Conservation (phyloP, 2,113 vertebrate species). For the Thamnaconus septentrionalis region DNA sequence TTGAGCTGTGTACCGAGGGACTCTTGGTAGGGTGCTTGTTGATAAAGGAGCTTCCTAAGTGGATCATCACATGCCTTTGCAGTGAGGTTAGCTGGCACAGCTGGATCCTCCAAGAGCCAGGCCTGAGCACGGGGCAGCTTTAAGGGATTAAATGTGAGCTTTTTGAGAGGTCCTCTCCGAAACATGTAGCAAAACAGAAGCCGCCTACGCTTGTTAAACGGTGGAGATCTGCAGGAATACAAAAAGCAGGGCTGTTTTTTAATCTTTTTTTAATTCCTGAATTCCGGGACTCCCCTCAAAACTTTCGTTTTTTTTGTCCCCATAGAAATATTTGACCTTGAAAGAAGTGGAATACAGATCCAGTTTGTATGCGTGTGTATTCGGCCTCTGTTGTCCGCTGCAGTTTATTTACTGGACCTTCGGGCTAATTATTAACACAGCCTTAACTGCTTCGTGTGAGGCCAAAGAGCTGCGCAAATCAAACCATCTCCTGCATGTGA, state of each 20-base stretch:
- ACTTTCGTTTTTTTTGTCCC: conserved; percentile 11
- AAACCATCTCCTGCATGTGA: conserved; percentile 1
- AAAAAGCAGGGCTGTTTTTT: conserved; percentile 6
- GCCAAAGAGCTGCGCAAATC: conserved; percentile 23
- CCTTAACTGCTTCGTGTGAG: conserved; percentile 20
- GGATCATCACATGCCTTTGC: conserved; percentile 72
- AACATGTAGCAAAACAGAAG: conserved; percentile 3
- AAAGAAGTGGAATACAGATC: conserved; percentile 49
- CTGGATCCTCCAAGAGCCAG: conserved; percentile 50
- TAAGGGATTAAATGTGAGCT: conserved; percentile 52
- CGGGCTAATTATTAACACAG: conserved; percentile 65
- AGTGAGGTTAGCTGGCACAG: conserved; percentile 67
- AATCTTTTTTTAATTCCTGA: conserved; percentile 27
- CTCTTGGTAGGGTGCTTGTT: conserved; percentile 37
- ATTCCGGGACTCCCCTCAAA: conserved; percentile 23
- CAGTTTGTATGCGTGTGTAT: conserved; percentile 17
- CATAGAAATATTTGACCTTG: conserved; percentile 49
- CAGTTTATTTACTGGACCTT: conserved; percentile 58
- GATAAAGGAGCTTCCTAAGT: conserved; percentile 59
- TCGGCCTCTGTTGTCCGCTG: conserved; percentile 29
- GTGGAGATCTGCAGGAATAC: background rate
- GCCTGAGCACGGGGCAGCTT: conserved; percentile 28
- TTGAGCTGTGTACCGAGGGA: conserved; percentile 47
- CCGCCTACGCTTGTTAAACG: background rate
- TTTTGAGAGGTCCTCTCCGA: conserved; percentile 34